A percentile compares a stretch with the other conserved stretches of the same genome.
Evolutionary conservation across 2,797 vertebrate species (phyloP).

Genomic region (Neosilurus hyrtlii): DNA sequence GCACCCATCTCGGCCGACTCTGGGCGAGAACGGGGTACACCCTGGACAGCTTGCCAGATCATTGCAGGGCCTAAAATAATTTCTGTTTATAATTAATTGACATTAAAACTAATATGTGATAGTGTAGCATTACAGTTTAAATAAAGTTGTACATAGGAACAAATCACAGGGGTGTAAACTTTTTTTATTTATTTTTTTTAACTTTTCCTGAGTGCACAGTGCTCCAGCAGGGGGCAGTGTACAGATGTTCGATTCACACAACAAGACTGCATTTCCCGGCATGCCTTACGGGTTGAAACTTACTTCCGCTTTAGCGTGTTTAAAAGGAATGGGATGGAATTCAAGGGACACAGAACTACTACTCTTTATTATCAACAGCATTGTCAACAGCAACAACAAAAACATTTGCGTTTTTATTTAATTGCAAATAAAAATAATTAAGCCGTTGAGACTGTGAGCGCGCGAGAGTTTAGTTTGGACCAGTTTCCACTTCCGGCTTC

Average conservation of each 20-base stretch:
- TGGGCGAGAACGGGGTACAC: no score
- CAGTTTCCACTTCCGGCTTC: neutral
- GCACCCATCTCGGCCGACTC: no score
- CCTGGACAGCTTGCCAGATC: no score
- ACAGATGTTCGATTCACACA: neutral
- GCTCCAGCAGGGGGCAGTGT: neutral
- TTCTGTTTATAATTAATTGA: neutral
- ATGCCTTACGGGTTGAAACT: slow-evolving; percentile 11
- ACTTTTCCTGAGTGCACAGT: neutral
- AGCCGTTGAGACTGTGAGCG: neutral
- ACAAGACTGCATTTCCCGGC: slow-evolving; percentile 60
- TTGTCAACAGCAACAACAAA: neutral
- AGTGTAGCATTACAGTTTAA: neutral
- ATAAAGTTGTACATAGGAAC: neutral
- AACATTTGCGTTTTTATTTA: neutral
- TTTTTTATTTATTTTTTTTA: neutral
- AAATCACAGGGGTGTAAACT: neutral
- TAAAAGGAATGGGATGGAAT: neutral
- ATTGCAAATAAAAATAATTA: neutral
- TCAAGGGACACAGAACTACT: no score
- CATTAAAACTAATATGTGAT: neutral
- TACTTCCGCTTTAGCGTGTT: neutral
- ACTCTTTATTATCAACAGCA: no score
- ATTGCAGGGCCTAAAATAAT: no score
- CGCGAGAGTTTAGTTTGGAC: neutral